phyloP scores from a whole-genome alignment of 1,140 invertebrate species.

The Aphidius ervi region DNA sequence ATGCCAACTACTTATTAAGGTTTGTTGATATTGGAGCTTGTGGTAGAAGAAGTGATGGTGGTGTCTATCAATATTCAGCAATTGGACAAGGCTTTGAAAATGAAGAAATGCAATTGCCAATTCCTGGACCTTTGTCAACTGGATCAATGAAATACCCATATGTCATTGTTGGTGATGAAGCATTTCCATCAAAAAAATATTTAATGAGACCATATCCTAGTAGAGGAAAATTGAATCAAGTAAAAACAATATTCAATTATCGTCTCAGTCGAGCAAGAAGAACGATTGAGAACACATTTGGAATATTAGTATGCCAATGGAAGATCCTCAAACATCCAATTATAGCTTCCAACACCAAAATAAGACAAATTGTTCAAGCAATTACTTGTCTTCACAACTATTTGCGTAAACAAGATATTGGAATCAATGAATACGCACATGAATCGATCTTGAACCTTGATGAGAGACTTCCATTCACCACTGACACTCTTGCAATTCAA shows the following conservation, averaged over 20 bases:
- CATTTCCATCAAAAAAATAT: slow-evolving; percentile 44
- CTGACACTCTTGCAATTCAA: too few relatives aligned
- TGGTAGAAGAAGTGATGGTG: slow-evolving; percentile 42
- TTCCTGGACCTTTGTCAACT: slow-evolving; percentile 24
- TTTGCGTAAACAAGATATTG: too few relatives aligned
- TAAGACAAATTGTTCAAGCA: slow-evolving; percentile 8
- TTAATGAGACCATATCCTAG: slow-evolving; percentile 46
- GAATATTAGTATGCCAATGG: slow-evolving; percentile 30
- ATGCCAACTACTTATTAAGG: too few relatives aligned
- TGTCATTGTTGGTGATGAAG: slow-evolving; percentile 50
- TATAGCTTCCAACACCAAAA: slow-evolving; percentile 1
- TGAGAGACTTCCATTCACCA: too few relatives aligned
- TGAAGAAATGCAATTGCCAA: slow-evolving; percentile 24
- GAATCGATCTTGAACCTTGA: too few relatives aligned
- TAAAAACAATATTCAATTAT: slow-evolving; percentile 48
- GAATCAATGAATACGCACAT: too few relatives aligned
- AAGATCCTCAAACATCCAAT: slow-evolving; percentile 20
- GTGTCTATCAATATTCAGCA: slow-evolving; percentile 29
- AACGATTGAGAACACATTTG: slow-evolving; percentile 43
- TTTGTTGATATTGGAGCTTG: slow-evolving; percentile 43
- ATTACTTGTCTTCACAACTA: slow-evolving; percentile 11
- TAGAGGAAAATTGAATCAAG: slow-evolving; percentile 29
- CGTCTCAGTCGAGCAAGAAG: slow-evolving; percentile 38
- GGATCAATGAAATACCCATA: slow-evolving; percentile 26
- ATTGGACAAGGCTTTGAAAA: slow-evolving; percentile 25